Base-by-base conservation (phyloP, 2,888 invertebrate genomes). In the Leucoptera coffeella region DNA sequence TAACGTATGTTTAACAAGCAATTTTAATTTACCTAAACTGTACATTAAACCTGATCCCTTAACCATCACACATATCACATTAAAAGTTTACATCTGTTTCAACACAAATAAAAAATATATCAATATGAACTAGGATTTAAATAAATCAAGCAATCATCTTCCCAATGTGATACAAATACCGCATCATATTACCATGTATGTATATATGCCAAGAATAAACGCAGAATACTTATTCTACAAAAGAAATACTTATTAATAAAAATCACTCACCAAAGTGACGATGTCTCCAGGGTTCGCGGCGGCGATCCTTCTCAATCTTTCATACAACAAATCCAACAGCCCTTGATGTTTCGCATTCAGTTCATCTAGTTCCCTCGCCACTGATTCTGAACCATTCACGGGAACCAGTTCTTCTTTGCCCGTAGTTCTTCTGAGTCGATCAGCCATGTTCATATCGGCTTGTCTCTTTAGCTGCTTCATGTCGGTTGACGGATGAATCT, bases 401-500 rank as follows among this genome's bases (percentile, higher is more conserved):
- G 49, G 38, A 3, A 49, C 39, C 22, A 57, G 59, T 12, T 51
- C 48, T 21, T 55, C 52, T 2, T 45, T 40, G 4, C 31, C 36
- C 29, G 51, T 52, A 22, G 53, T 41, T 40, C 43, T 56, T 40
- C 52, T 57, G 40, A 43, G 56, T 2, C 53, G 42, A 21, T 67
- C 65, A 4, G 60, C 56, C 26, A 53, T 42, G 14, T 64, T 61
- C 19, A 58, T 39, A 14, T 65, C 65, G 0, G 62, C 62, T 32
- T 64, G 64, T 1, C 67, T 47, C 29, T 47, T 50, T n/a, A 67
- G 39, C 25, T 64, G 65, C 11, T 56, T 50, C 44, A 53, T 53
- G 62, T 88, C 88, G 49, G 87, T 54, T 30, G 85, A 86, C 3
- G 88, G 88, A 45, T 87, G 88, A 27, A 83, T 75, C 43, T 88